Percentiles rank a stretch among this genome's conserved stretches.
These are phyloP conservation scores for Brotula barbata DNA, from an alignment of 2,797 vertebrate genomes.

Conservation along the genomic window DNA sequence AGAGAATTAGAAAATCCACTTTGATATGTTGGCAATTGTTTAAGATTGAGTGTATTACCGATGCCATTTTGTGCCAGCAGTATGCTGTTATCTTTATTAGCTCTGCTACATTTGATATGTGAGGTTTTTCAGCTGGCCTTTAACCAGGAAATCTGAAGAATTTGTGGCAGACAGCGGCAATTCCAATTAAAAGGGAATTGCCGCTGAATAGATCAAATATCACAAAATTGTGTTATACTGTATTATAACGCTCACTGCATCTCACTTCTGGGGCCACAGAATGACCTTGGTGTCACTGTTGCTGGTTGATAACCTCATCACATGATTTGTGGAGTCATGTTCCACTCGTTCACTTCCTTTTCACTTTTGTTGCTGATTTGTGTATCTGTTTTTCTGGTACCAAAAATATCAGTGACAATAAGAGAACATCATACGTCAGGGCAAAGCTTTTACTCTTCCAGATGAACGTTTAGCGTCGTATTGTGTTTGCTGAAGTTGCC, in stretches of 20 bases:
- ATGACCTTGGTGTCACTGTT: constrained; percentile 25
- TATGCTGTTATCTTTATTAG: constrained; percentile 23
- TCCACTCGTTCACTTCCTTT: not conserved
- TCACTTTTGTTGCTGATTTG: not conserved
- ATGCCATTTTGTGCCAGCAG: constrained; percentile 30
- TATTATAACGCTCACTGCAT: not conserved
- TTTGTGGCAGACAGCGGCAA: constrained; percentile 21
- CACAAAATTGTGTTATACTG: no score
- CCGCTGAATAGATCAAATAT: no score
- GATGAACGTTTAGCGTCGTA: not conserved
- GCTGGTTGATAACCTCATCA: not conserved
- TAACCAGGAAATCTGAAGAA: constrained; percentile 22
- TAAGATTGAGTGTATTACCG: constrained; percentile 23
- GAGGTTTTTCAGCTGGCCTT: constrained; percentile 3
- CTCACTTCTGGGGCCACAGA: constrained; percentile 11
- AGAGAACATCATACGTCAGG: not conserved
- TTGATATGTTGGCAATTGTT: constrained; percentile 45
- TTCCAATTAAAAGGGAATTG: constrained; percentile 37
- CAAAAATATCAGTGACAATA: not conserved
- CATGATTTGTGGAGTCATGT: constrained; percentile 5
- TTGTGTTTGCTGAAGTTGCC: not conserved
- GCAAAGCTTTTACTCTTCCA: constrained; percentile 2
- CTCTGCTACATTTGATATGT: constrained; percentile 11
- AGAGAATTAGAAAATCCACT: constrained; percentile 43
- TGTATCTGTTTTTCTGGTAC: not conserved